These are phyloP conservation scores for Saccostrea echinata DNA, from an alignment of 1,140 invertebrate species.

Conservation along the genomic window DNA sequence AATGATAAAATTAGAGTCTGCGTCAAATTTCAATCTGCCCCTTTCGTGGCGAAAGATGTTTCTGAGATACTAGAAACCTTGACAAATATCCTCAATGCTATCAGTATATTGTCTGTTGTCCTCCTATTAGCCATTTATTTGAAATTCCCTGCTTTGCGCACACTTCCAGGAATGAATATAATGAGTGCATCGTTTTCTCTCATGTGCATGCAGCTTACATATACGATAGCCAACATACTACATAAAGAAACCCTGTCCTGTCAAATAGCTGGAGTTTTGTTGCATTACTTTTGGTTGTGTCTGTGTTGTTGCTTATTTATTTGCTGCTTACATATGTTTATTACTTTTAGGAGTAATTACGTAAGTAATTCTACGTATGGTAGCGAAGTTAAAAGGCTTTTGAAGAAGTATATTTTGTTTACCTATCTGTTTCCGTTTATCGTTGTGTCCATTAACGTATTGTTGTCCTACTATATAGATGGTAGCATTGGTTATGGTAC, in stretches of 20 bases:
- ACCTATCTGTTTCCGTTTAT: background rate
- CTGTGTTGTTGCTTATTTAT: background rate
- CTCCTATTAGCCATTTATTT: background rate
- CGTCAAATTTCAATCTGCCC: background rate
- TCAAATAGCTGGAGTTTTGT: background rate
- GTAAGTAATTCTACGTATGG: background rate
- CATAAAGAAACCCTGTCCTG: background rate
- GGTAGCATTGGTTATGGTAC: slow-evolving; percentile 3
- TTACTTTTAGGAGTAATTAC: background rate
- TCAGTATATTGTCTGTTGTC: background rate
- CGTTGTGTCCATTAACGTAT: background rate
- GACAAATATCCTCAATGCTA: background rate
- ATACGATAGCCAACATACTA: background rate
- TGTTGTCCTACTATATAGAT: background rate
- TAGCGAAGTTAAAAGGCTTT: background rate
- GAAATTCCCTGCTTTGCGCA: background rate
- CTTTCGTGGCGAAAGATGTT: background rate
- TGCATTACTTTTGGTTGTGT: background rate
- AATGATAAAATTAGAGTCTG: background rate
- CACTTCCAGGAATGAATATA: background rate
- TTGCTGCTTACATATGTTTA: background rate
- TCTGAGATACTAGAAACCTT: background rate
- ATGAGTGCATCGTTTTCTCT: slow-evolving; percentile 5
- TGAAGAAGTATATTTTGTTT: background rate
- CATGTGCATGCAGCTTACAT: background rate